Conservation (phyloP, 2,797 vertebrate species). For the Cheirogaleus major region DNA sequence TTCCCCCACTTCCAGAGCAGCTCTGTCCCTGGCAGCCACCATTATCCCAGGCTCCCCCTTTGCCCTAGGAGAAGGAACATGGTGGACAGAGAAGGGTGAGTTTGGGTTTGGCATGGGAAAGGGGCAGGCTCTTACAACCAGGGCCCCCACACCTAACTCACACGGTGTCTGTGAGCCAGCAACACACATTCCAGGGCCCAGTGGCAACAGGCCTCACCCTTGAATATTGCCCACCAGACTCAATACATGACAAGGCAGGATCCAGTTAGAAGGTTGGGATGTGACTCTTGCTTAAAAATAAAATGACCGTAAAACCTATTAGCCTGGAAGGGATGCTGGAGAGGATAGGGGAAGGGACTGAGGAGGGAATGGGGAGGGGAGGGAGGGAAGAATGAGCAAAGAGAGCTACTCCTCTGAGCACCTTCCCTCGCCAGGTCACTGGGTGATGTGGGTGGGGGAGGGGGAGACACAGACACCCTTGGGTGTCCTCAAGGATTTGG, state of each 20-base stretch:
- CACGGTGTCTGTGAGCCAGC: background rate
- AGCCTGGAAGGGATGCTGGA: background rate
- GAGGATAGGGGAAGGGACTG: background rate
- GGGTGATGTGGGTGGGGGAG: background rate
- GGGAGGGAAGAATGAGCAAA: background rate
- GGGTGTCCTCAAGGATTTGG: background rate
- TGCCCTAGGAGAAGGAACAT: background rate
- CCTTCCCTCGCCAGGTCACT: background rate
- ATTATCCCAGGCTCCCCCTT: background rate
- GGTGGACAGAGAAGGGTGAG: background rate
- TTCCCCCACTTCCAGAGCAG: background rate
- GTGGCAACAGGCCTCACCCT: rapidly evolving
- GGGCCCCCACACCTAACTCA: background rate
- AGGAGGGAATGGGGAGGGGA: background rate
- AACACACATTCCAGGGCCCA: background rate
- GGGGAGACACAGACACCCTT: background rate
- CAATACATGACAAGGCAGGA: background rate
- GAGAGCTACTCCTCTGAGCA: background rate
- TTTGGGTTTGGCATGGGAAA: background rate
- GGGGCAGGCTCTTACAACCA: background rate
- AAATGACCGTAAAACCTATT: slow-evolving; percentile 30
- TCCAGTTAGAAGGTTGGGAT: background rate
- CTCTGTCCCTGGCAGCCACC: background rate
- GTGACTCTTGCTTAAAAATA: slow-evolving; percentile 43
- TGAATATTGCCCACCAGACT: background rate